phyloP scores from a whole-genome alignment of 2,888 invertebrate genomes.

The Nezara viridula region DNA sequence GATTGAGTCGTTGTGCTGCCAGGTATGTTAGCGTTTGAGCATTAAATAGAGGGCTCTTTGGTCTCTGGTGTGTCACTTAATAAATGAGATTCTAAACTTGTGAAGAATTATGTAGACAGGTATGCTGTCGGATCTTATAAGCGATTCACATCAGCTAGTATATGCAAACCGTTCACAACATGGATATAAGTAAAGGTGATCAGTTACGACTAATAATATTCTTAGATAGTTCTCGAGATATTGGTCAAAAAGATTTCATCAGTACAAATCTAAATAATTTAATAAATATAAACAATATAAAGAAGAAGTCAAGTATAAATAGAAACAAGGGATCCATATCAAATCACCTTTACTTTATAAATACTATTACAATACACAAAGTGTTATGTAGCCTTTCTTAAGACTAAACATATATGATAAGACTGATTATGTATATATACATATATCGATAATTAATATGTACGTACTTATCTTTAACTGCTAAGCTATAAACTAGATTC shows the following conservation, averaged over 20 bases:
- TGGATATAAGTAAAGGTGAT: slow-evolving; percentile 33
- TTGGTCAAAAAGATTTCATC: slow-evolving; percentile 40
- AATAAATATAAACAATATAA: slow-evolving; percentile 15
- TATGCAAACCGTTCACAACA: slow-evolving; percentile 43
- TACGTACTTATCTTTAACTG: slow-evolving; percentile 25
- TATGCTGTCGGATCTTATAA: slow-evolving; percentile 42
- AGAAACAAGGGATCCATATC: slow-evolving; percentile 38
- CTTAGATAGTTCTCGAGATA: slow-evolving; percentile 13
- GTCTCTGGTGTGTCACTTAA: slow-evolving; percentile 54
- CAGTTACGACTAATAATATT: slow-evolving; percentile 36
- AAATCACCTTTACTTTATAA: slow-evolving; percentile 53
- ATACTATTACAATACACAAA: slow-evolving; percentile 52
- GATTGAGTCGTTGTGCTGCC: slow-evolving; percentile 56
- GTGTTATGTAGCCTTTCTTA: slow-evolving; percentile 52
- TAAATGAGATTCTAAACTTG: slow-evolving; percentile 58
- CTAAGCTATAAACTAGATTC: slow-evolving; percentile 52
- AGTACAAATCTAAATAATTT: slow-evolving; percentile 36
- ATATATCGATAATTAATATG: slow-evolving; percentile 53
- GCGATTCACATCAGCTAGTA: slow-evolving; percentile 32
- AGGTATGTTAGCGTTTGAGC: slow-evolving; percentile 55
- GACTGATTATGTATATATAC: slow-evolving; percentile 54
- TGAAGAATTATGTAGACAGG: slow-evolving; percentile 51
- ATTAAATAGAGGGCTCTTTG: slow-evolving; percentile 58
- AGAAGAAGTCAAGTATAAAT: slow-evolving; percentile 29
- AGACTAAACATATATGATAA: slow-evolving; percentile 57